Evolutionary conservation across 2,113 vertebrate genomes (phyloP), one percentile per base, ranked within the genome.

Genomic region (Puntigrus tetrazona): DNA sequence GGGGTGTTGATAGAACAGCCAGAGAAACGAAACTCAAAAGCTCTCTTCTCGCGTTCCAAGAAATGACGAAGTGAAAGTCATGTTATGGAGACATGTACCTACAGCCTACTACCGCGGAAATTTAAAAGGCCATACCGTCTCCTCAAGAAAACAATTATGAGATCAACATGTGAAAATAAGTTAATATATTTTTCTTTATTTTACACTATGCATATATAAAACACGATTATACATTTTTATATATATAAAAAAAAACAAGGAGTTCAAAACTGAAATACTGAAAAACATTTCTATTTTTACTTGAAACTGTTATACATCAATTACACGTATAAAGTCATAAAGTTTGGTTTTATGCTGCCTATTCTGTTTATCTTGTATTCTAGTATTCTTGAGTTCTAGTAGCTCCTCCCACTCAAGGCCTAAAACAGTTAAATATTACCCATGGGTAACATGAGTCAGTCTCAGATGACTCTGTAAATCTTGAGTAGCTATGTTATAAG

Each of bases 31-130:
- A 94, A 94, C 92, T 88, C 89, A 92, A 0, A 34, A 85, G 11
- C 3, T 2, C 0, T 8, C 31, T 6, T 13, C 13, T 41, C 5
- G 3, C 1, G 84, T 94, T 93, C 89, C 88, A 67, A 92, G 91
- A 94, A 94, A 91, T 92, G 84, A 90, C 82, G 91, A 78, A 41
- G 25, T 41, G 92, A 94, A 91, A 92, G 81, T 70, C 70, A 67
- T 43, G 3, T 43, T 43, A 5, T 34, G 45, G 18, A 55, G 20
- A 14, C 20, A n/a, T n/a, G 22, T 6, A 57, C 20, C 14, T 45
- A 25, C 5, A 2, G 7, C 5, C 25, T 27, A 29, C 27, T 41
- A n/a, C 72, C 61, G 86, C 72, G 73, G 16, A 18, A 41, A 67
- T 16, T 78, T 78, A 55, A 57, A 85, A 45, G 3, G 6, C 55